A percentile compares a stretch with the other conserved stretches of the same genome.
Evolutionary conservation across 2,113 vertebrate species (phyloP).

Genomic region (Ardeotis arabs): DNA sequence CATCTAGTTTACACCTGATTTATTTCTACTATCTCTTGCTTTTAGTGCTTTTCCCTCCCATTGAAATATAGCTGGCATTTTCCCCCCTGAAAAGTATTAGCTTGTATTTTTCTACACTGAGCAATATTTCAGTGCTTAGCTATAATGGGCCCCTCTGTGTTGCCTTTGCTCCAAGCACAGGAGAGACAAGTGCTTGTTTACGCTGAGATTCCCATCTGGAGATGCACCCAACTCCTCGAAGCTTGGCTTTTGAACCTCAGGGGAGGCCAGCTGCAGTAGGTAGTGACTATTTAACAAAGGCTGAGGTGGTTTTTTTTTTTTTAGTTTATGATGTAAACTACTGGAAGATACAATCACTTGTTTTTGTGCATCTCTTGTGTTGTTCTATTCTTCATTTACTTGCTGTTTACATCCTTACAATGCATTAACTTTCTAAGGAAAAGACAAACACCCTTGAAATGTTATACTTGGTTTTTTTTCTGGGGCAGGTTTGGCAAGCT

Average conservation of each 20-base stretch:
- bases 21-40: neutral
- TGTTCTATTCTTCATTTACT: neutral
- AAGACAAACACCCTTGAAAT: neutral
- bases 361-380: neutral
- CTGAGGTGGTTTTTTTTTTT: neutral
- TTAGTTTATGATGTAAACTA: neutral
- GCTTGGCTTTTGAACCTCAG: neutral
- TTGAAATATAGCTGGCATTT: neutral
- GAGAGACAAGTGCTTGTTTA: neutral
- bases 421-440: neutral
- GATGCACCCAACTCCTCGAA: neutral
- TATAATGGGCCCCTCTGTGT: neutral
- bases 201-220: neutral
- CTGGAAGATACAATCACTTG: neutral
- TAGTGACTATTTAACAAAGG: neutral
- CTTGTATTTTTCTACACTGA: neutral
- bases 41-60: neutral
- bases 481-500: neutral
- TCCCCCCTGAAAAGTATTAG: neutral
- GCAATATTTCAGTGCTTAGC: neutral
- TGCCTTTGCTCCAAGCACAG: neutral
- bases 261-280: neutral
- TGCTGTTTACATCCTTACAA: accelerated
- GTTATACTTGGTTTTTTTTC: neutral
- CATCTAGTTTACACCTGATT: neutral